A percentile compares a stretch with the other conserved stretches of the same genome.
Conservation (phyloP, 2,113 vertebrate species). For the Podarcis muralis region DNA sequence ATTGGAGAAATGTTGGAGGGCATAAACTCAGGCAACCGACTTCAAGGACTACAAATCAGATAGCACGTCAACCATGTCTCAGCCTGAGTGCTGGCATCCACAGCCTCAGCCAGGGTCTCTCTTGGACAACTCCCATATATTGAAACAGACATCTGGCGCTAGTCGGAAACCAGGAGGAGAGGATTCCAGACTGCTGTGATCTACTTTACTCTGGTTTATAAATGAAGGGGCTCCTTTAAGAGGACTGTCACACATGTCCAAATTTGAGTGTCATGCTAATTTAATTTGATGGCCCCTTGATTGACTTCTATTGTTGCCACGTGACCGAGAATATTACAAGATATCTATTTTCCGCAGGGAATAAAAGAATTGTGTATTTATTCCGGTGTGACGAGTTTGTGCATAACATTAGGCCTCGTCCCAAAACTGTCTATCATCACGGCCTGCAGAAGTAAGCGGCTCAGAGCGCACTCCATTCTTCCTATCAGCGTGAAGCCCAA, state of each 20-base stretch:
- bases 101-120: not conserved
- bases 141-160: not conserved
- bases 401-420: conserved; percentile 70
- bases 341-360: conserved; percentile 44
- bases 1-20: too few relatives aligned
- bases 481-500: conserved; percentile 75
- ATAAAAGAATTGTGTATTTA: conserved; percentile 71
- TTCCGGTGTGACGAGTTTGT: conserved; percentile 64
- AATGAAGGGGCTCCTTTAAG: not conserved
- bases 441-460: conserved; percentile 46
- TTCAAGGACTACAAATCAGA: not conserved
- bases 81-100: not conserved
- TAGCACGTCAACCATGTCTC: not conserved
- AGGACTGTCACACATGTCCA: not conserved
- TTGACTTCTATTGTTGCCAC: conserved; percentile 8
- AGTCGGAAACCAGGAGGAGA: not conserved
- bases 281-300: conserved; percentile 10
- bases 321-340: conserved; percentile 33
- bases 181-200: not conserved
- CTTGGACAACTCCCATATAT: not conserved
- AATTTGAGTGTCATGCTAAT: not conserved
- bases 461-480: conserved; percentile 71
- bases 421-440: conserved; percentile 73
- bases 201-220: not conserved
- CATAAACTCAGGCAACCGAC: too few relatives aligned